Conservation (phyloP, 2,888 invertebrate genomes). For the Alsophila aescularia region DNA sequence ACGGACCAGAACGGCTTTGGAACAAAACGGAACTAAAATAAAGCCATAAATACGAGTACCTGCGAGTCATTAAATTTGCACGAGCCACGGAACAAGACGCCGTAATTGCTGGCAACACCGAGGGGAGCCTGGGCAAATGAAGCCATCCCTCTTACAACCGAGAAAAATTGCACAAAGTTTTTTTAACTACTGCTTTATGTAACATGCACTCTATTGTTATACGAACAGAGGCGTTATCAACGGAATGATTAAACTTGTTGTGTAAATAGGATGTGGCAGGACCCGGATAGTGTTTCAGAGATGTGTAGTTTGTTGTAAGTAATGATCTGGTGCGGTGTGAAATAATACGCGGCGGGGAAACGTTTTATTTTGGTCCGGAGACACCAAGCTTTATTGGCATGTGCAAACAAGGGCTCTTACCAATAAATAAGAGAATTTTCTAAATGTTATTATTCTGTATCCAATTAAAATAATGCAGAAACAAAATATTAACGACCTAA, state of each 20-base stretch:
- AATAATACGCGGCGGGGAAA: conserved; percentile 30
- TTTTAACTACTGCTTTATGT: conserved; percentile 1
- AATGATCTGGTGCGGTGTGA: conserved; percentile 54
- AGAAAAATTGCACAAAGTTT: conserved; percentile 22
- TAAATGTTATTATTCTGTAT: too few relatives aligned
- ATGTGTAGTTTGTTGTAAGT: conserved; percentile 67
- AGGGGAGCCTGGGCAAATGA: conserved; percentile 60
- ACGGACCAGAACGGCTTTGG: neutral
- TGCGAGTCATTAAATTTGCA: conserved; percentile 65
- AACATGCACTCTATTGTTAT: conserved; percentile 22
- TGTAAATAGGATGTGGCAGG: conserved; percentile 36
- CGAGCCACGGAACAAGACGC: conserved; percentile 60
- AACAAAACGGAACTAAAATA: conserved; percentile 33
- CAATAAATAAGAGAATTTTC: neutral
- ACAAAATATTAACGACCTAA: too few relatives aligned
- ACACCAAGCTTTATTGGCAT: neutral
- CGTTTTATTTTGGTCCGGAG: neutral
- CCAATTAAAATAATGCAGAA: too few relatives aligned
- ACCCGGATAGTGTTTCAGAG: conserved; percentile 49
- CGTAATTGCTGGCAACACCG: conserved; percentile 56
- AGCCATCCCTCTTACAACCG: conserved; percentile 55
- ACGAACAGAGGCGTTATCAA: conserved; percentile 8
- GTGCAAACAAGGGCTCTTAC: neutral
- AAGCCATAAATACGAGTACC: conserved; percentile 33
- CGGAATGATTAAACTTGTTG: conserved; percentile 16